Base-by-base conservation (phyloP, 2,888 invertebrate species). In the Habroteleia sp. region DNA sequence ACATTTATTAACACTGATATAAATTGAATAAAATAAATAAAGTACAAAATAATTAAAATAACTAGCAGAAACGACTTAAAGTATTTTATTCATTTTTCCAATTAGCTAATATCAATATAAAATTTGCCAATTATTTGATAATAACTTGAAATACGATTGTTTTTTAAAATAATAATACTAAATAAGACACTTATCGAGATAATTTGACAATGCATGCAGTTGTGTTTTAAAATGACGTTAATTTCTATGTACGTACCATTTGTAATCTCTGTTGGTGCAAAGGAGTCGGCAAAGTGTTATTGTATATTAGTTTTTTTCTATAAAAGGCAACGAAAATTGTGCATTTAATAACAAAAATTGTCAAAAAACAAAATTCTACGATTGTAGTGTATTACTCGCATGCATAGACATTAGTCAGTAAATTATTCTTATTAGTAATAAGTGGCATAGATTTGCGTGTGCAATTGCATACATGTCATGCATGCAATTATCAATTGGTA, bases 251-350 rank as follows among this genome's bases (percentile, higher is more conserved):
- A 66, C 66, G 44, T 66, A 66, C 66, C 66, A 39, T 54, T 37
- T 31, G n/a, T 27, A 11, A 41, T 44, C 29, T 44, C 39, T 29
- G 44, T 20, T 20, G 56, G 11, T 16, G 31, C 39, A 44, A 52
- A 65, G 66, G 25, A 29, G 29, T 46, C 54, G n/a, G 54, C 48
- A 52, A 44, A 48, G 39, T 58, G 20, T 58, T 68, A 58, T 56
- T 37, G 46, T 41, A 37, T 58, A 41, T 68, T 58, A 68, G 56
- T 68, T 66, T 35, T 56, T 39, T 48, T 68, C 56, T 68, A 68
- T 41, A 65, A 68, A 63, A 58, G 46, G 68, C 68, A 68, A 56
- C 41, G 48, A 58, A 68, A 68, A 66, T 33, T 42, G 54, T 44
- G 54, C 66, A 10, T 54, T 65, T 65, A 65, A 54, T 65, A 65